These are phyloP conservation scores for Laothoe populi DNA, from an alignment of 2,888 invertebrate species.

Conservation along the genomic window DNA sequence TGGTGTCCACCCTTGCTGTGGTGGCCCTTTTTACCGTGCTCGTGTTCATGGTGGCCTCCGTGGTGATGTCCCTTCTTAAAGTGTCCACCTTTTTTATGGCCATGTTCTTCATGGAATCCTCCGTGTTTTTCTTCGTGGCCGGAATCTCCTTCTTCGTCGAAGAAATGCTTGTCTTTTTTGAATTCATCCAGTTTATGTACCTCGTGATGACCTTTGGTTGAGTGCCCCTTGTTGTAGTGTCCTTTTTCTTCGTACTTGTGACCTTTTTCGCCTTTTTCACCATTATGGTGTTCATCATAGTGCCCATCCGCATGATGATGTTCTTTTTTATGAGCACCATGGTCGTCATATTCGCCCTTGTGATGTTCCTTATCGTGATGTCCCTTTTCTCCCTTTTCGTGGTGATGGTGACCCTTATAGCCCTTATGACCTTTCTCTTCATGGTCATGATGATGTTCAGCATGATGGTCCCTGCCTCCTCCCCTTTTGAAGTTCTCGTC, in stretches of 20 bases:
- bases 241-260: conserved; percentile 88
- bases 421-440: conserved; percentile 90
- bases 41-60: conserved; percentile 89
- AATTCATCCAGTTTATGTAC: conserved; percentile 94
- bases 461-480: conserved; percentile 87
- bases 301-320: conserved; percentile 88
- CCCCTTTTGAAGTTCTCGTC: conserved; percentile 85
- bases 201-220: conserved; percentile 94
- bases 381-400: conserved; percentile 89
- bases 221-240: conserved; percentile 93
- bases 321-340: conserved; percentile 86
- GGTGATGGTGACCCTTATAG: conserved; percentile 88
- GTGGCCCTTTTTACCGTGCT: conserved; percentile 92
- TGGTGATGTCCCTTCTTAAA: conserved; percentile 93
- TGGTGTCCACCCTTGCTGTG: conserved; percentile 92
- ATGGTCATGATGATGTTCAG: conserved; percentile 86
- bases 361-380: conserved; percentile 89
- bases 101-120: conserved; percentile 91
- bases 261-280: conserved; percentile 88
- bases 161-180: conserved; percentile 94
- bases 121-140: conserved; percentile 93
- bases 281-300: conserved; percentile 86
- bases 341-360: conserved; percentile 86
- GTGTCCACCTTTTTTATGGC: conserved; percentile 92
- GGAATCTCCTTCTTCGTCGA: conserved; percentile 92